Evolutionary conservation across 2,888 invertebrate genomes (phyloP).

Genomic region (Drosophila paranaensis): DNA sequence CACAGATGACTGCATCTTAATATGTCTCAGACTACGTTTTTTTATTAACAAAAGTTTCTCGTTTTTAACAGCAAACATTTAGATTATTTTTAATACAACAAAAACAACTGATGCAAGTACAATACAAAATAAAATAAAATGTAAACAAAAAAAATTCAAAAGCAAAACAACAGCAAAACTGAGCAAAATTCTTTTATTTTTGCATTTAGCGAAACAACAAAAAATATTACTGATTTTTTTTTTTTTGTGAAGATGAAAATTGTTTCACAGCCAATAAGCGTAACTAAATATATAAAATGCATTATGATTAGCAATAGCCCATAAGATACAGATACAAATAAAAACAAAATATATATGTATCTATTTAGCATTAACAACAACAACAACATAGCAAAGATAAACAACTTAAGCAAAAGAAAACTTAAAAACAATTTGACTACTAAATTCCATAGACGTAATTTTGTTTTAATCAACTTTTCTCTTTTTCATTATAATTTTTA

Average conservation of each 20-base stretch:
- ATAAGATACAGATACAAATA: constrained; percentile 65
- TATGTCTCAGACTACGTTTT: constrained; percentile 20
- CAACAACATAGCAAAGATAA: constrained; percentile 55
- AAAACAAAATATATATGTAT: constrained; percentile 41
- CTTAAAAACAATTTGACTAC: constrained; percentile 28
- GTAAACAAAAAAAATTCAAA: constrained; percentile 20
- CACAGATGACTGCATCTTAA: constrained; percentile 42
- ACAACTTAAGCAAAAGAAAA: constrained; percentile 56
- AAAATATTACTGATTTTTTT: neutral
- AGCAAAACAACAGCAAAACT: constrained; percentile 51
- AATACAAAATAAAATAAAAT: constrained; percentile 47
- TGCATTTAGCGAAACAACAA: constrained; percentile 44
- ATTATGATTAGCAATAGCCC: constrained; percentile 80
- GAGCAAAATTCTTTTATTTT: constrained; percentile 57
- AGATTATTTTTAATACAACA: constrained; percentile 56
- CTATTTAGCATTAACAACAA: constrained; percentile 47
- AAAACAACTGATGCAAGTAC: constrained; percentile 80
- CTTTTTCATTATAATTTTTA: constrained; percentile 33
- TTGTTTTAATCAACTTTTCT: constrained; percentile 14
- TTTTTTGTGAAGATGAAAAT: constrained; percentile 45
- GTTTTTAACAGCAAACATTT: constrained; percentile 60
- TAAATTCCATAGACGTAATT: constrained; percentile 56
- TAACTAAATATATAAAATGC: constrained; percentile 54
- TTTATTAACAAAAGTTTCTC: constrained; percentile 62
- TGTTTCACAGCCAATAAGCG: constrained; percentile 72